Evolutionary conservation across 2,888 invertebrate species (phyloP).

Genomic region (Barypeithes pellucidus): DNA sequence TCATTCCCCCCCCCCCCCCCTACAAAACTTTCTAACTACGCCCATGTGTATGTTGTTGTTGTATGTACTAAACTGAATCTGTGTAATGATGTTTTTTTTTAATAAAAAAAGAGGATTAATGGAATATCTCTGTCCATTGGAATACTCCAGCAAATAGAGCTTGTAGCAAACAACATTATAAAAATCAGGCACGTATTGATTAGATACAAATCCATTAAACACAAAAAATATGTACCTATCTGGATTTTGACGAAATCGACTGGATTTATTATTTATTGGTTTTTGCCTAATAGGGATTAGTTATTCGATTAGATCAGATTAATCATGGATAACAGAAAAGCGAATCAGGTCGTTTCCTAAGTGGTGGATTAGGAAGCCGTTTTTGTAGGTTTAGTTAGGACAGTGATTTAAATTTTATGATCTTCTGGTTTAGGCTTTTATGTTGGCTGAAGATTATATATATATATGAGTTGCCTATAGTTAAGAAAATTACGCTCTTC

Average conservation of each 20-base stretch:
- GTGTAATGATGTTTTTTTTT: too few relatives aligned
- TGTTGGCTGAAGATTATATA: not conserved
- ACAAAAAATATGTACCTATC: not conserved
- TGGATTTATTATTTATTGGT: constrained; percentile 4
- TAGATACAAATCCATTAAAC: not conserved
- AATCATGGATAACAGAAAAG: not conserved
- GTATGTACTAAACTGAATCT: too few relatives aligned
- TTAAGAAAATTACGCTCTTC: too few relatives aligned
- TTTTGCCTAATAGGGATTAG: constrained; percentile 4
- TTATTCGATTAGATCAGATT: not conserved
- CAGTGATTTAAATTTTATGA: not conserved
- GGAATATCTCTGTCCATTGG: not conserved
- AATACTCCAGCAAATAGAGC: not conserved
- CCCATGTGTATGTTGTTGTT: too few relatives aligned
- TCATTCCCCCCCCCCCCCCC: too few relatives aligned
- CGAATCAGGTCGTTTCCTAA: constrained; percentile 2
- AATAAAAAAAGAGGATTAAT: not conserved
- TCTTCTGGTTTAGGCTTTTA: not conserved
- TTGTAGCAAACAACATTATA: not conserved
- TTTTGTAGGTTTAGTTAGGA: not conserved
- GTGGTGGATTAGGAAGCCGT: not conserved
- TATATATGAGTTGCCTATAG: too few relatives aligned
- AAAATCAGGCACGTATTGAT: constrained; percentile 1
- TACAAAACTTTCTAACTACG: too few relatives aligned
- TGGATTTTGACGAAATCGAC: not conserved